phyloP scores from a whole-genome alignment of 2,888 invertebrate genomes.

The Lissocephala sabroskyi region DNA sequence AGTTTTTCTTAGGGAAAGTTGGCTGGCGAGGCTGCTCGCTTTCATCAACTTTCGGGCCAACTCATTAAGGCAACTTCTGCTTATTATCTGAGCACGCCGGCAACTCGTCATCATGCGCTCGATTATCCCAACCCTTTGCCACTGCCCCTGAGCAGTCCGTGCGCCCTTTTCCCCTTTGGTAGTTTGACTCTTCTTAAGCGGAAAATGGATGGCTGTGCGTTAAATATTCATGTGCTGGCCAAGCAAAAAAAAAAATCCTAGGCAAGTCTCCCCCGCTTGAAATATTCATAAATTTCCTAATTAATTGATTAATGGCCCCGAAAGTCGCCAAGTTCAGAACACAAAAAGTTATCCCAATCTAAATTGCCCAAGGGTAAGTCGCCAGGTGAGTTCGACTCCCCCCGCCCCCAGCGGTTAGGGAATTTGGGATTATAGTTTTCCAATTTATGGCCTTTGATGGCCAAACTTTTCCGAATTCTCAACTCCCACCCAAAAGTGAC shows the following conservation, averaged over 20 bases:
- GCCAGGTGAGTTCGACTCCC: too few relatives aligned
- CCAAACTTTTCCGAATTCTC: too few relatives aligned
- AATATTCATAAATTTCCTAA: conserved; percentile 63
- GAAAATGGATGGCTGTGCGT: too few relatives aligned
- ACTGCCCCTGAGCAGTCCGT: neutral
- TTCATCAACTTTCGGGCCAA: conserved; percentile 35
- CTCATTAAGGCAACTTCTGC: conserved; percentile 49
- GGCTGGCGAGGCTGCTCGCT: conserved; percentile 19
- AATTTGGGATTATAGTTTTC: too few relatives aligned
- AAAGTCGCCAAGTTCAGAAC: conserved; percentile 43
- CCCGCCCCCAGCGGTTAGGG: too few relatives aligned
- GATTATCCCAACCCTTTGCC: conserved; percentile 33
- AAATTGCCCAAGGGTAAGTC: too few relatives aligned
- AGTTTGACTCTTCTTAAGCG: conserved; percentile 33
- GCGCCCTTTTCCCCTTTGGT: neutral
- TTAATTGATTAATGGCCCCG: conserved; percentile 65
- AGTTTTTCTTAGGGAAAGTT: conserved; percentile 33
- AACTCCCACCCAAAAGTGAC: too few relatives aligned
- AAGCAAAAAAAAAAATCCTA: conserved; percentile 32
- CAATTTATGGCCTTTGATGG: too few relatives aligned
- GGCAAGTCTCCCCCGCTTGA: conserved; percentile 19
- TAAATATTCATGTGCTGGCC: conserved; percentile 54
- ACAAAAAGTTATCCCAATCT: conserved; percentile 33
- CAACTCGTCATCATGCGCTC: conserved; percentile 43
- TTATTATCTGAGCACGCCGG: conserved; percentile 45